Evolutionary conservation across 1,140 invertebrate genomes (phyloP).

Genomic region (Drosophila paulistorum): DNA sequence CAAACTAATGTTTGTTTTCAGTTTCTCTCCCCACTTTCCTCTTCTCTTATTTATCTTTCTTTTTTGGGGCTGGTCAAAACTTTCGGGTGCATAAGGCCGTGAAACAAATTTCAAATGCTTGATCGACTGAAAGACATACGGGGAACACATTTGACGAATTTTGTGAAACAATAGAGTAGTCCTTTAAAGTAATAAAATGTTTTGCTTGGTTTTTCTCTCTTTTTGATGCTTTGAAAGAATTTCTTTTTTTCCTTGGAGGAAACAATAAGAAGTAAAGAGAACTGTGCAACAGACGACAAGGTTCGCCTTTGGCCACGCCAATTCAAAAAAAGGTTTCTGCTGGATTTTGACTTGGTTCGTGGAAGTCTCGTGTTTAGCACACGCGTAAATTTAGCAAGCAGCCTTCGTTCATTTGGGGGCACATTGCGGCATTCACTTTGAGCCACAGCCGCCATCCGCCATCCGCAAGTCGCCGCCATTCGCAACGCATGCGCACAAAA

Average conservation of each 20-base stretch:
- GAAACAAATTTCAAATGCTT: constrained; percentile 60
- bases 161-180: constrained; percentile 68
- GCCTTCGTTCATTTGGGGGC: constrained; percentile 43
- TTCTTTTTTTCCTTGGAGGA: constrained; percentile 67
- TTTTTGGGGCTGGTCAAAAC: too few species aligned
- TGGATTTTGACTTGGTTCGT: constrained; percentile 62
- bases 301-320: constrained; percentile 63
- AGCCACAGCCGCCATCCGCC: constrained; percentile 68
- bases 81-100: constrained; percentile 21
- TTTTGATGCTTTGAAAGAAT: constrained; percentile 53
- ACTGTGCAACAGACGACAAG: constrained; percentile 35
- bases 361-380: constrained; percentile 83
- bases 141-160: constrained; percentile 53
- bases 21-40: neutral
- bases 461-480: constrained; percentile 48
- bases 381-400: constrained; percentile 82
- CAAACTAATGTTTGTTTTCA: constrained; percentile 57
- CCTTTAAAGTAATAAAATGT: constrained; percentile 63
- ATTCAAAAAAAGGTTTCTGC: constrained; percentile 51
- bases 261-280: constrained; percentile 54
- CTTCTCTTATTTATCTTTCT: neutral
- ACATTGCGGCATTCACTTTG: constrained; percentile 76
- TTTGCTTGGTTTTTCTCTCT: constrained; percentile 2
- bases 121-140: neutral
- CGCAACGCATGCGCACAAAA: constrained; percentile 83